Percentiles rank a stretch among this genome's conserved stretches.
These are phyloP conservation scores for Cetoscarus ocellatus DNA, from an alignment of 2,797 vertebrate species.

Conservation along the genomic window DNA sequence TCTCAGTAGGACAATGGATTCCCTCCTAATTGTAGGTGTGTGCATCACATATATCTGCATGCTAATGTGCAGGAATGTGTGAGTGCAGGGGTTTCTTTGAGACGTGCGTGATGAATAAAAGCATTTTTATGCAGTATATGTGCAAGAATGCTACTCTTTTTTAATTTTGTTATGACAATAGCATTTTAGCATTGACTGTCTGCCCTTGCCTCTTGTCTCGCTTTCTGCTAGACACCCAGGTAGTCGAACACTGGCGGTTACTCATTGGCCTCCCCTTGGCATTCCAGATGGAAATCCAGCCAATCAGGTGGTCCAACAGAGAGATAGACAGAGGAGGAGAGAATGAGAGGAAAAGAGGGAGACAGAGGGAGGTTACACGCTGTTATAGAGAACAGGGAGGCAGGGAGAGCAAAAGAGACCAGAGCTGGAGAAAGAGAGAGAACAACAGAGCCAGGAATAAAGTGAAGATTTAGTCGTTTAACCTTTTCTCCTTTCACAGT, in stretches of 20 bases:
- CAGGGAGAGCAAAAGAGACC: background rate
- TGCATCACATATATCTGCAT: constrained; percentile 14
- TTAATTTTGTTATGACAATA: background rate
- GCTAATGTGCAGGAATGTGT: constrained; percentile 46
- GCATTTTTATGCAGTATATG: too few relatives aligned
- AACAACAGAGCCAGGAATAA: constrained; percentile 7
- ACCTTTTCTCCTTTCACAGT: constrained; percentile 53
- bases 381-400: constrained; percentile 13
- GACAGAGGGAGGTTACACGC: background rate
- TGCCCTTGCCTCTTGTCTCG: constrained; percentile 25
- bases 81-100: constrained; percentile 9
- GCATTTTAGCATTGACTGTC: constrained; percentile 13
- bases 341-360: constrained; percentile 7
- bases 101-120: background rate
- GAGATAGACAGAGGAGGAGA: constrained; percentile 8
- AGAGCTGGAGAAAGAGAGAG: constrained; percentile 8
- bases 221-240: constrained; percentile 8
- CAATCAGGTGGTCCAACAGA: constrained; percentile 19
- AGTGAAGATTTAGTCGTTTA: constrained; percentile 40
- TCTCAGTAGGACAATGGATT: constrained; percentile 66
- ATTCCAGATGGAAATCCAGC: constrained; percentile 20
- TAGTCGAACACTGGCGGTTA: constrained; percentile 10
- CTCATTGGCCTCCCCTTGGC: constrained; percentile 23
- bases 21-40: constrained; percentile 66
- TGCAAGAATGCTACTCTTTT: background rate